phyloP scores from a whole-genome alignment of 2,888 invertebrate species.

The Ferrisia virgata region DNA sequence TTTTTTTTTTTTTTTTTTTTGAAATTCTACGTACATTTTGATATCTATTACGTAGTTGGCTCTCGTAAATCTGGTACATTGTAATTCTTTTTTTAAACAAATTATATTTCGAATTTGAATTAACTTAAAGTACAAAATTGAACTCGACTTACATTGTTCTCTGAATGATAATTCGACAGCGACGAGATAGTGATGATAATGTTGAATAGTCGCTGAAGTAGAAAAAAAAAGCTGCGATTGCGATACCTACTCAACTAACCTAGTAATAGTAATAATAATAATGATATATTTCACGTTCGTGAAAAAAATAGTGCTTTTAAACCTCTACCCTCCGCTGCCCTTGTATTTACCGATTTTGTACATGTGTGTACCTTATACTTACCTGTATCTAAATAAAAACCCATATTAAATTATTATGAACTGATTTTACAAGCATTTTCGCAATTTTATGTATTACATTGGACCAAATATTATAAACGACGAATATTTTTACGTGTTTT shows the following conservation, averaged over 20 bases:
- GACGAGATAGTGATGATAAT: too few relatives aligned
- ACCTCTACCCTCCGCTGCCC: background rate
- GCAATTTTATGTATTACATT: constrained; percentile 18
- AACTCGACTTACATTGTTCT: background rate
- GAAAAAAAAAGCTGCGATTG: background rate
- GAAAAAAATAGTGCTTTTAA: background rate
- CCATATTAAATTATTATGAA: background rate
- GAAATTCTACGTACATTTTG: too few relatives aligned
- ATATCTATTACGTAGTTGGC: background rate
- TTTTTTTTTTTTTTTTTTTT: background rate
- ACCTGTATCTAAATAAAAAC: background rate
- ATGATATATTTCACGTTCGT: too few relatives aligned
- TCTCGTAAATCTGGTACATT: background rate
- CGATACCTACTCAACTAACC: too few relatives aligned
- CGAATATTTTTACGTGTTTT: constrained; percentile 1
- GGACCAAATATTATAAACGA: constrained; percentile 16
- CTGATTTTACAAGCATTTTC: background rate
- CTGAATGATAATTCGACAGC: background rate
- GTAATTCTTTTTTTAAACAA: background rate
- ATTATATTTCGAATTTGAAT: background rate
- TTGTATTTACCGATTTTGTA: too few relatives aligned
- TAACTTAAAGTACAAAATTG: background rate
- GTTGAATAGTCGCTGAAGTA: too few relatives aligned
- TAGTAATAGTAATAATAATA: too few relatives aligned
- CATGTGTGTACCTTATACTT: too few relatives aligned